These are phyloP conservation scores for Hylaea fasciaria DNA, from an alignment of 2,888 invertebrate species.

Conservation along the genomic window DNA sequence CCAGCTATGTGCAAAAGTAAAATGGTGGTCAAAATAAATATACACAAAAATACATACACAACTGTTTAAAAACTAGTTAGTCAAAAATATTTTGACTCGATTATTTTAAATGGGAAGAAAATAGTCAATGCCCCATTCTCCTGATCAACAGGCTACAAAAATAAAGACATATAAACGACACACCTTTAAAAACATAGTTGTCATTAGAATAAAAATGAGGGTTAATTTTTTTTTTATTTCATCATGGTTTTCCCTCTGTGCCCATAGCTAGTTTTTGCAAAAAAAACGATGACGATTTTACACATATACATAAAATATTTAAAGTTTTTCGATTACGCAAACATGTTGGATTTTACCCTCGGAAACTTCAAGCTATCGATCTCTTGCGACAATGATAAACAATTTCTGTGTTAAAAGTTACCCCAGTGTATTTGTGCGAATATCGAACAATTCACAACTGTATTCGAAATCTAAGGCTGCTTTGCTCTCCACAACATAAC, in stretches of 20 bases:
- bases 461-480: no score
- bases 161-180: conserved; percentile 35
- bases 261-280: conserved; percentile 35
- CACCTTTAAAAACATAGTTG: conserved; percentile 21
- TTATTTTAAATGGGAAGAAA: conserved; percentile 47
- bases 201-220: conserved; percentile 18
- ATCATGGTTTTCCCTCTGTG: conserved; percentile 1
- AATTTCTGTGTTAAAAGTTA: no score
- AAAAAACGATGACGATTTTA: conserved; percentile 37
- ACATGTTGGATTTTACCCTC: no score
- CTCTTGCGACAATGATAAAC: no score
- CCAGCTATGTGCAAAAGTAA: conserved; percentile 7
- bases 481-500: no score
- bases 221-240: neutral
- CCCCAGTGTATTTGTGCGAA: no score
- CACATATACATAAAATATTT: conserved; percentile 15
- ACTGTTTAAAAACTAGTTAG: conserved; percentile 29
- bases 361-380: no score
- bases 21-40: conserved; percentile 19
- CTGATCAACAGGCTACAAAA: conserved; percentile 57
- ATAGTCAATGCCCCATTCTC: conserved; percentile 52
- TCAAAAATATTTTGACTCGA: conserved; percentile 40
- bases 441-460: no score
- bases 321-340: neutral
- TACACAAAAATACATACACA: conserved; percentile 30